These are phyloP conservation scores for Acromyrmex charruanus DNA, from an alignment of 1,140 invertebrate genomes.

Conservation along the genomic window DNA sequence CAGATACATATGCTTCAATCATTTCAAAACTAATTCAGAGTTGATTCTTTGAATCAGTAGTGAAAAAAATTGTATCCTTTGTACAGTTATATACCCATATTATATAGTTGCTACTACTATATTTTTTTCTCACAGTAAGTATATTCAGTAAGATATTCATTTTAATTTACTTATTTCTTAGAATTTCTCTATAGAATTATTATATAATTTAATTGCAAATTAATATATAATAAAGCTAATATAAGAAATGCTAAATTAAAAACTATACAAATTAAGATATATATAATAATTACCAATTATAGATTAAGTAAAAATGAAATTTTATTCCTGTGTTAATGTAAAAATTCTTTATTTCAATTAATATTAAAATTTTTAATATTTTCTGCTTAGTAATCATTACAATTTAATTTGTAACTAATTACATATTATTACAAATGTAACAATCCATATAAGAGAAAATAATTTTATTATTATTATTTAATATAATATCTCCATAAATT, in stretches of 20 bases:
- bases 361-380: slow-evolving; percentile 6
- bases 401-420: slow-evolving; percentile 6
- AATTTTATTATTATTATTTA: neutral
- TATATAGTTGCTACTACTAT: too few relatives aligned
- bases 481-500: neutral
- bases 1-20: too few relatives aligned
- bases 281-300: neutral
- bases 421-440: slow-evolving; percentile 1
- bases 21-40: too few relatives aligned
- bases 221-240: neutral
- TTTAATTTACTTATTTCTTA: slow-evolving; percentile 12
- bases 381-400: neutral
- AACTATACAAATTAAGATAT: neutral
- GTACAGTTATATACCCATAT: too few relatives aligned
- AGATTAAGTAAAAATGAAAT: neutral
- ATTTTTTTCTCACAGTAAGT: too few relatives aligned
- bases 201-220: neutral
- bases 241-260: neutral
- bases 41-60: too few relatives aligned
- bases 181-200: neutral
- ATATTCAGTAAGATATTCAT: neutral
- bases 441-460: neutral
- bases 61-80: too few relatives aligned
- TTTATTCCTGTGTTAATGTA: neutral
- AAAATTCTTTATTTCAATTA: neutral